These are phyloP conservation scores for Papilio glaucus DNA, from an alignment of 1,140 invertebrate species.

Conservation along the genomic window DNA sequence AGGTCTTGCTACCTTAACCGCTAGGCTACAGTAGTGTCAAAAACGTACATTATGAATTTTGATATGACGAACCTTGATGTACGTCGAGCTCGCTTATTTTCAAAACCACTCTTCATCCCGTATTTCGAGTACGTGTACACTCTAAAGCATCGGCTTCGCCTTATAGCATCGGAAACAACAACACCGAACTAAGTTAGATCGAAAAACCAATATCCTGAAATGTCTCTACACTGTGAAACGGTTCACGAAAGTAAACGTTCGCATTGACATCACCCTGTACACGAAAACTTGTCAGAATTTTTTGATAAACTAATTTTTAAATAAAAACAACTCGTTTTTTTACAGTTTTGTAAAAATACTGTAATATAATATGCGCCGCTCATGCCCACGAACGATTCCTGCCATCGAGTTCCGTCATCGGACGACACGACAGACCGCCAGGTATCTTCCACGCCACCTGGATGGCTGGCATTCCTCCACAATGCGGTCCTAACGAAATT, in stretches of 20 bases:
- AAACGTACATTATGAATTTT: neutral
- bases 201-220: conserved; percentile 54
- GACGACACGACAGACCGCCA: too few relatives aligned
- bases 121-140: neutral
- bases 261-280: neutral
- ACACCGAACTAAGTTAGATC: conserved; percentile 51
- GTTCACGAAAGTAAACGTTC: conserved; percentile 22
- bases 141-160: conserved; percentile 47
- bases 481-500: too few relatives aligned
- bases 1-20: too few relatives aligned
- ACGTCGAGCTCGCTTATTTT: neutral
- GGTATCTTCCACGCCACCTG: too few relatives aligned
- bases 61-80: neutral
- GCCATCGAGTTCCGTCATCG: too few relatives aligned
- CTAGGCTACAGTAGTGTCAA: too few relatives aligned
- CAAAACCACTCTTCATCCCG: neutral
- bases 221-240: conserved; percentile 43
- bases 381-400: too few relatives aligned
- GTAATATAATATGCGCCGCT: neutral
- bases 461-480: too few relatives aligned
- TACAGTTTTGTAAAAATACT: neutral
- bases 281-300: neutral
- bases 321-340: neutral
- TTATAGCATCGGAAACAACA: conserved; percentile 50
- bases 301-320: neutral